phyloP scores from a whole-genome alignment of 2,797 vertebrate species.

The Neopelma chrysocephalum region DNA sequence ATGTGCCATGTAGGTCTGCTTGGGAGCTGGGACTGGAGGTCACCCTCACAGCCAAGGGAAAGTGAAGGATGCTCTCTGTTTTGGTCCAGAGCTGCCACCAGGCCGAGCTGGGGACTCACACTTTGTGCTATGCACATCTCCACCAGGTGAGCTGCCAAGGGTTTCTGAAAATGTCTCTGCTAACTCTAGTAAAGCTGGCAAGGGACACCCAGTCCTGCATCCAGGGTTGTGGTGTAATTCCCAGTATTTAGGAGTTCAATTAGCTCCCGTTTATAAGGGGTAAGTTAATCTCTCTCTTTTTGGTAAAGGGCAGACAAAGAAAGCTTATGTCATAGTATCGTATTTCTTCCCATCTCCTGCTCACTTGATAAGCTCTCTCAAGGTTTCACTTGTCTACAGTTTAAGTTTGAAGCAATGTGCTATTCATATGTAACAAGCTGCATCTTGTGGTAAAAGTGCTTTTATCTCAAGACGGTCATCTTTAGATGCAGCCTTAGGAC shows the following conservation, averaged over 20 bases:
- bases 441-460: not conserved
- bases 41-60: not conserved
- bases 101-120: not conserved
- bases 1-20: not conserved
- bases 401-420: not conserved
- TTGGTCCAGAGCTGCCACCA: not conserved
- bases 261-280: not conserved
- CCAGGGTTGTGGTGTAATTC: not conserved
- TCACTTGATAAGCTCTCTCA: not conserved
- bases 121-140: not conserved
- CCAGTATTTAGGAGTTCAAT: not conserved
- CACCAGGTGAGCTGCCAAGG: not conserved
- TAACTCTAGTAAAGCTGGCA: not conserved
- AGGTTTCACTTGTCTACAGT: not conserved
- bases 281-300: not conserved
- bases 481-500: not conserved
- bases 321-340: not conserved
- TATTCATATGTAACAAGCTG: not conserved
- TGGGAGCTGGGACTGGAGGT: not conserved
- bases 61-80: not conserved
- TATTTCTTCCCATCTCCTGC: not conserved
- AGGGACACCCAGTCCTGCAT: not conserved
- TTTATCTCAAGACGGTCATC: not conserved
- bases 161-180: not conserved
- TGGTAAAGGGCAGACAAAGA: not conserved